Conservation (phyloP, 2,797 vertebrate species). For the Petrocephalus schoutedeni region DNA sequence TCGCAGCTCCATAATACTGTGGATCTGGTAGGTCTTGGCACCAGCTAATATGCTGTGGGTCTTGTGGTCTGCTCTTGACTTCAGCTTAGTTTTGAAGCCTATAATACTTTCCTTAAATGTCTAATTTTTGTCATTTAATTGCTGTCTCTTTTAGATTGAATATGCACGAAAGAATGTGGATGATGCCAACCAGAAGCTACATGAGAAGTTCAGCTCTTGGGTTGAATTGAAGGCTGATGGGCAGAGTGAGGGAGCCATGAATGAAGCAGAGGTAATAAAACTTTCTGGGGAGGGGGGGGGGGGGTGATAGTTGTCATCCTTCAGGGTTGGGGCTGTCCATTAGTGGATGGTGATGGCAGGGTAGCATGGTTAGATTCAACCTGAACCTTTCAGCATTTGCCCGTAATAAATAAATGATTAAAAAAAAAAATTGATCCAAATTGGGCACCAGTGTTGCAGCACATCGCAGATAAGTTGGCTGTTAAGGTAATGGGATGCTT, state of each 20-base stretch:
- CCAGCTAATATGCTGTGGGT: background rate
- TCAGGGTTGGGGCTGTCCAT: background rate
- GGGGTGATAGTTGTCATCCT: background rate
- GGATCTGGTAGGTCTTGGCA: conserved; percentile 67
- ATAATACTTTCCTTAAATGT: background rate
- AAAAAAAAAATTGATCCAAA: background rate
- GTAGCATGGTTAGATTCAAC: too few relatives aligned
- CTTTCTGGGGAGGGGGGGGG: background rate
- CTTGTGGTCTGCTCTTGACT: background rate
- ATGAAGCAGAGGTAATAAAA: conserved; percentile 54
- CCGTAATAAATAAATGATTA: too few relatives aligned
- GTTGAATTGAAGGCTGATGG: conserved; percentile 65
- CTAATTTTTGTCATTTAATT: background rate
- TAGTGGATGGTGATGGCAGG: background rate
- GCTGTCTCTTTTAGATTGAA: conserved; percentile 68
- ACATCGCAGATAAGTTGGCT: background rate
- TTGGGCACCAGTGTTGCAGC: background rate
- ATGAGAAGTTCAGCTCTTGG: conserved; percentile 69
- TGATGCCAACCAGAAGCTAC: conserved; percentile 73
- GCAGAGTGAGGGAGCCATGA: conserved; percentile 47
- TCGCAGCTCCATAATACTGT: conserved; percentile 72
- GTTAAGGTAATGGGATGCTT: background rate
- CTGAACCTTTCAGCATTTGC: too few relatives aligned
- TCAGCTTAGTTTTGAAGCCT: background rate
- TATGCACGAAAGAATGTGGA: conserved; percentile 75